These are phyloP conservation scores for Aphaenogaster rudis DNA, from an alignment of 1,140 invertebrate species.

Conservation along the genomic window DNA sequence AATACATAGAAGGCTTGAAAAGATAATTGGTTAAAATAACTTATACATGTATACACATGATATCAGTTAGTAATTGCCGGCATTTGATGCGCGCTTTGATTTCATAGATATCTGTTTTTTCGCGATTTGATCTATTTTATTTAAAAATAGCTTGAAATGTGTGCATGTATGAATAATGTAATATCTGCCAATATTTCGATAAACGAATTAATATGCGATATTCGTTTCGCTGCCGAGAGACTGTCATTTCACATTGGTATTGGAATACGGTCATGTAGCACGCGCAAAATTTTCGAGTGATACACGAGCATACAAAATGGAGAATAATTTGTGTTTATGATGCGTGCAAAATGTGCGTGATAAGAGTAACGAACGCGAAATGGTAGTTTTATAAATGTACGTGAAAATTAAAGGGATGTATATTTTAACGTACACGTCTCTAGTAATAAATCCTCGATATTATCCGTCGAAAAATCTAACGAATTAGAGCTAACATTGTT, in stretches of 20 bases:
- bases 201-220: constrained; percentile 40
- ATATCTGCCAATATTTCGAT: constrained; percentile 47
- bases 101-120: constrained; percentile 30
- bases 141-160: constrained; percentile 42
- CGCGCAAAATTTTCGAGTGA: constrained; percentile 46
- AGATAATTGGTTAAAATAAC: constrained; percentile 35
- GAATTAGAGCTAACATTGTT: background rate
- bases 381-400: background rate
- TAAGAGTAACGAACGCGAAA: constrained; percentile 13
- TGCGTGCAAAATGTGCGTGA: constrained; percentile 16
- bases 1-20: background rate
- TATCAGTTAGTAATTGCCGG: constrained; percentile 35
- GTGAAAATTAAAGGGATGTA: constrained; percentile 7
- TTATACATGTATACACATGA: background rate
- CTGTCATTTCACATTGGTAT: constrained; percentile 23
- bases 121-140: constrained; percentile 12
- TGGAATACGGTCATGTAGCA: constrained; percentile 21
- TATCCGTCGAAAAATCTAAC: background rate
- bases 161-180: constrained; percentile 43
- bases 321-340: constrained; percentile 60
- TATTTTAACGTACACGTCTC: background rate
- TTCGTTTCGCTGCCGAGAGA: constrained; percentile 33
- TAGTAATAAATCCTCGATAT: constrained; percentile 14
- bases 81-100: constrained; percentile 26
- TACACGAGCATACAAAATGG: constrained; percentile 35